Evolutionary conservation across 2,888 invertebrate species (phyloP), one percentile per base, ranked within the genome.

Genomic region (Colletes collaris): DNA sequence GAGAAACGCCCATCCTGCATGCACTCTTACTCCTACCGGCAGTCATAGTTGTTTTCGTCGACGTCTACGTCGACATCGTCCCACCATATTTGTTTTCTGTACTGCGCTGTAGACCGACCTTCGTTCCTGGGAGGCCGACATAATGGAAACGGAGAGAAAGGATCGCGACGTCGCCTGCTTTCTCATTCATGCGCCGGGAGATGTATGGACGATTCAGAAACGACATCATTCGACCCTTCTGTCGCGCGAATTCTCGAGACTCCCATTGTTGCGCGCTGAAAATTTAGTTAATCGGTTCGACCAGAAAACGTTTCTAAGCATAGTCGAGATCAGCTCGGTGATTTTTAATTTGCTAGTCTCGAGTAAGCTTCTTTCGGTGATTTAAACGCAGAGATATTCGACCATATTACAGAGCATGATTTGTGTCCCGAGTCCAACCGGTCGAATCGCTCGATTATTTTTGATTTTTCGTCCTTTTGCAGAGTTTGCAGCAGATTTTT

Each of bases 71-170:
- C 66, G 53, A 16, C 66, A 52, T 0, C 65, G 70, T 10, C 67
- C 49, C 60, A 13, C 53, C 56, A 40, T 70, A 79, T 83, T 84
- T 75, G 67, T 85, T 85, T 75, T 66, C 66, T 74, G 10, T 59
- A 69, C 68, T 60, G 59, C 53, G 70, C 50, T 60, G 65, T 50
- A 69, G 10, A 35, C 4, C 77, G 58, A 65, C 65, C 78, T 70
- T 83, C 66, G 68, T 71, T 60, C 58, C 56, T 59, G 40, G 49
- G 40, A 52, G 71, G 4, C 63, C 10, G 53, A 59, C 73, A 76
- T 78, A 84, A 78, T 78, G 80, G 66, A 68, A 46, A 19, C 62
- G 56, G 64, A 46, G 65, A 46, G 64, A 40, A 68, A 75, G 53
- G 35, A 35, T 10, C n/a, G 50, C 50, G 44, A 59, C 58, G 55